Evolutionary conservation across 2,113 vertebrate genomes (phyloP), one percentile per base, ranked within the genome.

Genomic region (Trichomycterus rosablanca): DNA sequence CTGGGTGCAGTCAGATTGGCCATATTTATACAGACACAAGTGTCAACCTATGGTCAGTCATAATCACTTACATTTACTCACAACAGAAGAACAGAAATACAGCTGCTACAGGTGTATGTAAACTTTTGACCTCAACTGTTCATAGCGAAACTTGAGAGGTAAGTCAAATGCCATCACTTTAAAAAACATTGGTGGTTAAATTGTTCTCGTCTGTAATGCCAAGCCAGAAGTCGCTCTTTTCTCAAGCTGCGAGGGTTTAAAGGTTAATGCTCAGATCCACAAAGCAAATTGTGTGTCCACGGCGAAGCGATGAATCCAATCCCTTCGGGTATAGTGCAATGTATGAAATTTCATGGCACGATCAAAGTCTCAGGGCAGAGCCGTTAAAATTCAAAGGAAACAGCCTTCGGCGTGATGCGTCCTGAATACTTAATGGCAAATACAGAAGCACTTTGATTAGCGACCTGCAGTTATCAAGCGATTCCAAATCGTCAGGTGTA

Each of bases 191-290:
- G n/a, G n/a, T n/a, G n/a, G n/a, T n/a, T n/a, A n/a, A n/a, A n/a
- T n/a, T n/a, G n/a, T n/a, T n/a, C n/a, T n/a, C n/a, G n/a, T n/a
- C n/a, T n/a, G n/a, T 26, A 45, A 37, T 69, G 14, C 14, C 39
- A 56, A 48, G 71, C 43, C 26, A 72, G 55, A 74, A 57, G 66
- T 49, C 2, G 15, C 22, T 67, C 28, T 11, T 23, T 62, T 44
- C 15, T 19, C 37, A 18, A 11, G 20, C 59, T 59, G 20, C 62
- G 55, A 70, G 66, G 71, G 76, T 73, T 67, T 26, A 80, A 84
- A 80, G 68, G 71, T 78, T 76, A 82, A 78, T 76, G 69, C 74
- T 80, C 79, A 75, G 73, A 59, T 61, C 40, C 55, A 76, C 72
- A 74, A 81, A 76, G 61, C 15, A 35, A 66, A 65, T 24, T 44